Evolutionary conservation across 1,140 invertebrate genomes (phyloP).

Genomic region (Plodia interpunctella): DNA sequence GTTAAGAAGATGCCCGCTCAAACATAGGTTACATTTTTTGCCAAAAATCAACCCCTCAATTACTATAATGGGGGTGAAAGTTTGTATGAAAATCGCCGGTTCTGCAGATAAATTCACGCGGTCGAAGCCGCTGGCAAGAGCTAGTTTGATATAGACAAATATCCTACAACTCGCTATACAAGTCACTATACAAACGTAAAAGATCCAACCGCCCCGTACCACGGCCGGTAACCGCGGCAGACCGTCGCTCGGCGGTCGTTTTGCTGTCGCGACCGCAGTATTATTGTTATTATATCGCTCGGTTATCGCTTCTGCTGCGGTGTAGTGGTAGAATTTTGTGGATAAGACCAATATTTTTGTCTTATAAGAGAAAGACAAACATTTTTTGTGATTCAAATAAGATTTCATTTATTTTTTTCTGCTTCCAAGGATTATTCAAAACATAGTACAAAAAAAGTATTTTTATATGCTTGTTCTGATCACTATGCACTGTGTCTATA

Average conservation of each 20-base stretch:
- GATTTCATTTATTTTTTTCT: background rate
- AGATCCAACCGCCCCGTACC: background rate
- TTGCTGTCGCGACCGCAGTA: constrained; percentile 8
- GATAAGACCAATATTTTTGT: background rate
- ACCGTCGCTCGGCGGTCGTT: background rate
- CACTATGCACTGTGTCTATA: too few relatives aligned
- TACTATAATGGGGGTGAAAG: too few relatives aligned
- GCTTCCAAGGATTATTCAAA: too few relatives aligned
- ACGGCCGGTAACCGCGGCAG: background rate
- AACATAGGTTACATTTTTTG: too few relatives aligned
- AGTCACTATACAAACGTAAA: background rate
- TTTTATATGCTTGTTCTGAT: too few relatives aligned
- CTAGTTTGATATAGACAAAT: background rate
- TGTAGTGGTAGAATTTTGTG: background rate
- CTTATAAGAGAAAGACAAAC: background rate
- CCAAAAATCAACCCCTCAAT: too few relatives aligned
- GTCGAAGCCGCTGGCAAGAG: background rate
- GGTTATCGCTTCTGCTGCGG: constrained; percentile 10
- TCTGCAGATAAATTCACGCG: too few relatives aligned
- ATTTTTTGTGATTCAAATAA: constrained; percentile 8
- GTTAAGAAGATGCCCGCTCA: too few relatives aligned
- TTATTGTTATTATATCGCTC: constrained; percentile 34
- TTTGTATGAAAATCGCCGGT: too few relatives aligned
- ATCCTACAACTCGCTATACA: too few relatives aligned
- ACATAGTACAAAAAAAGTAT: too few relatives aligned